Percentiles rank a stretch among this genome's conserved stretches.
These are phyloP conservation scores for Drosophila putrida DNA, from an alignment of 2,888 invertebrate species.

Conservation along the genomic window DNA sequence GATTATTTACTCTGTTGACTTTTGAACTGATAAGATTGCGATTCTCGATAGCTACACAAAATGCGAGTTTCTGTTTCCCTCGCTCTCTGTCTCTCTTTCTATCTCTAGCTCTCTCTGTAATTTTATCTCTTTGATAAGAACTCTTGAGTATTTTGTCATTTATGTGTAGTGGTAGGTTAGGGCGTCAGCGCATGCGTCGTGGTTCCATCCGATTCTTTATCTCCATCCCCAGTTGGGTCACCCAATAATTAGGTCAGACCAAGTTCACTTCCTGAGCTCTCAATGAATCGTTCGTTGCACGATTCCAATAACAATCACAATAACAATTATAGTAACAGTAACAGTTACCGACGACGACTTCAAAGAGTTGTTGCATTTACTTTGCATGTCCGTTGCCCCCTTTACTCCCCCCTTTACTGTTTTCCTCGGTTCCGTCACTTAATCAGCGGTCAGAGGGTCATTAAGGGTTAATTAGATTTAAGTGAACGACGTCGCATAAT, in stretches of 20 bases:
- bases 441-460: conserved; percentile 82
- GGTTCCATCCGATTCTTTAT: not conserved
- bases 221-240: conserved; percentile 11
- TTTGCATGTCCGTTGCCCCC: conserved; percentile 70
- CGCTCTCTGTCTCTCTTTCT: not conserved
- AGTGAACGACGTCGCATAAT: conserved; percentile 73
- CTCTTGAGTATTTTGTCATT: conserved; percentile 12
- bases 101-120: not conserved
- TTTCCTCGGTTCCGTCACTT: conserved; percentile 42
- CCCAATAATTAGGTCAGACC: conserved; percentile 68
- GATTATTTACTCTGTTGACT: conserved; percentile 56
- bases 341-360: conserved; percentile 44
- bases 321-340: conserved; percentile 21
- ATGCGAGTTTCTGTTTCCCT: not conserved
- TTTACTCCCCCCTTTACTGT: not conserved
- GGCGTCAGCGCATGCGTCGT: conserved; percentile 63
- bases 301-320: conserved; percentile 48
- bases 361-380: conserved; percentile 63
- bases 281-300: conserved; percentile 54
- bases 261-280: conserved; percentile 70
- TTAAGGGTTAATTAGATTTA: conserved; percentile 82
- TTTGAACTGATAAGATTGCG: conserved; percentile 68
- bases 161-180: conserved; percentile 70
- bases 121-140: conserved; percentile 21
- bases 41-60: conserved; percentile 21